A percentile compares a stretch with the other conserved stretches of the same genome.
Evolutionary conservation across 2,888 invertebrate species (phyloP).

Genomic region (Agonopterix arenella): DNA sequence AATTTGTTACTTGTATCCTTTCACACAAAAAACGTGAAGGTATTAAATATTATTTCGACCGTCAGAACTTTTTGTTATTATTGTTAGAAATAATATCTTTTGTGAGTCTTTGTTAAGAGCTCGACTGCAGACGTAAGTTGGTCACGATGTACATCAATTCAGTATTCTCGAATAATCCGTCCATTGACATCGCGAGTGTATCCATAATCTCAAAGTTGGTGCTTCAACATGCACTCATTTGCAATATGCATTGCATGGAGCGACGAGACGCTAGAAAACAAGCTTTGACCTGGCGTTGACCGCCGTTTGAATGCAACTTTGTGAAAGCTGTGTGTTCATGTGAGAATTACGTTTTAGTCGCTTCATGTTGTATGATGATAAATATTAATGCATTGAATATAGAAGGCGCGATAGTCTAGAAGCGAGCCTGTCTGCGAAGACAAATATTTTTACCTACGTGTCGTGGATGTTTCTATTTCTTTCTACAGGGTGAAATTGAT

Average conservation of each 20-base stretch:
- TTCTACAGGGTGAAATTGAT: too few species aligned
- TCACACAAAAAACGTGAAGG: background rate
- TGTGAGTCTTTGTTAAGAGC: too few species aligned
- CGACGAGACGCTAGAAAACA: conserved; percentile 8
- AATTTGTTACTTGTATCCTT: background rate
- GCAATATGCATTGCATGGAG: conserved; percentile 27
- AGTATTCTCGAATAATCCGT: conserved; percentile 62
- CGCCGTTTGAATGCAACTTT: conserved; percentile 4
- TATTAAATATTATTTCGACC: too few species aligned
- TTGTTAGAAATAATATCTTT: too few species aligned
- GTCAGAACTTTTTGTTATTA: too few species aligned
- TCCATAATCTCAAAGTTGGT: conserved; percentile 46
- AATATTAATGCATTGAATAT: too few species aligned
- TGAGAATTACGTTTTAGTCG: too few species aligned
- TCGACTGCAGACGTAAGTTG: conserved; percentile 4
- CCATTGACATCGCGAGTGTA: conserved; percentile 58
- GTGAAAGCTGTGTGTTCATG: background rate
- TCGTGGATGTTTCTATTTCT: too few species aligned
- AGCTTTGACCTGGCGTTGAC: conserved; percentile 7
- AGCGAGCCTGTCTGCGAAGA: too few species aligned
- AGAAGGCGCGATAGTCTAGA: too few species aligned
- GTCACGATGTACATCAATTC: conserved; percentile 33
- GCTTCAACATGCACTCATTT: conserved; percentile 38
- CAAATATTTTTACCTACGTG: too few species aligned
- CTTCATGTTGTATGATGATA: too few species aligned